Conservation (phyloP, 2,888 invertebrate genomes). For the Pachydiplax longipennis region DNA sequence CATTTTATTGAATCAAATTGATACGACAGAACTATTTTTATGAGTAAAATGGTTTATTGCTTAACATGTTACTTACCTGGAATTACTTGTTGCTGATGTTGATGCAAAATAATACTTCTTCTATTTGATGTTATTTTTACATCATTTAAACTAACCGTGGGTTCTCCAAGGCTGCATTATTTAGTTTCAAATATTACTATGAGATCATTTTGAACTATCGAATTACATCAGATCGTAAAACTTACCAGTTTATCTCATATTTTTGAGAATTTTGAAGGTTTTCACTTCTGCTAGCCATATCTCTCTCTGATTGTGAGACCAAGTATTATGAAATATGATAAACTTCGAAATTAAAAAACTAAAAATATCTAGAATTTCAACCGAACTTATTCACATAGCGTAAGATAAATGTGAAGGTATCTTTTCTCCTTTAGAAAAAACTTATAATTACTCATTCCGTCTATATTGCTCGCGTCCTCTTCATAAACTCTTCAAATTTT, state of each 20-base stretch:
- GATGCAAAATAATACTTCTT: not conserved
- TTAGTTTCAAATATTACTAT: not conserved
- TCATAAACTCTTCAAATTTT: conserved; percentile 4
- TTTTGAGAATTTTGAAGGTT: not conserved
- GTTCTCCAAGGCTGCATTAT: not conserved
- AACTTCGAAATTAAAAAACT: not conserved
- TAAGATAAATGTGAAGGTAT: not conserved
- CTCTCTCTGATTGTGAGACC: not conserved
- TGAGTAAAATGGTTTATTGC: no score
- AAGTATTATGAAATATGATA: not conserved
- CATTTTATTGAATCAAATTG: no score
- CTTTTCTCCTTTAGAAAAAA: not conserved
- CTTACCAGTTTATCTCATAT: not conserved
- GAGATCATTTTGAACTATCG: not conserved
- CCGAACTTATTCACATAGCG: not conserved
- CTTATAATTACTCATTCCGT: not conserved
- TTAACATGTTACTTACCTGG: not conserved
- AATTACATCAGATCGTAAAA: not conserved
- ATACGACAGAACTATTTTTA: no score
- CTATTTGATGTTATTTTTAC: not conserved
- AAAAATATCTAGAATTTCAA: not conserved
- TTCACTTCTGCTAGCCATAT: not conserved
- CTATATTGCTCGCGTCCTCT: not conserved
- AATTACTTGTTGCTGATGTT: not conserved
- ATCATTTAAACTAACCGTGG: not conserved